Evolutionary conservation across 2,113 vertebrate species (phyloP), one percentile per base, ranked within the genome.

Genomic region (Eurystomus gularis): DNA sequence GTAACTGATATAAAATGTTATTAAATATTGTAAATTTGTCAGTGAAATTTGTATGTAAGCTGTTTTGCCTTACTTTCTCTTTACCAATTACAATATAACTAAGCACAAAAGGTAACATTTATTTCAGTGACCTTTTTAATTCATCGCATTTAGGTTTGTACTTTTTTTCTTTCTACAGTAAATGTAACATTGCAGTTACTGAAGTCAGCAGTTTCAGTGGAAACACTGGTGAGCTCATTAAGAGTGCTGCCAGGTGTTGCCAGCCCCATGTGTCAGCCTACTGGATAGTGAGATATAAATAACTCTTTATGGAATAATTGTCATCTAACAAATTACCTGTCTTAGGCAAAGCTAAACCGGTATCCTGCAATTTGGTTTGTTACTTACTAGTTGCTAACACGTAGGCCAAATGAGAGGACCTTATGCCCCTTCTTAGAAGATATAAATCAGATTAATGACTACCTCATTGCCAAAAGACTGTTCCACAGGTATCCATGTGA

Each of bases 211-310:
- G 71, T 97, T 98, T 94, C 71, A 84, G 77, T 69, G 88, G 92
- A 93, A 98, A 94, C 80, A 76, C 78, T 85, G 83, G 66, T 91
- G 89, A 97, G 95, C 94, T 98, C 97, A 97, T 98, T 98, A 98
- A 97, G 82, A 96, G 57, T 11, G 12, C 86, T 93, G 83, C 86
- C 97, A 98, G 97, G 96, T 97, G 95, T 94, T 97, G 90, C 82
- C 96, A 97, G 49, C 91, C 72, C 91, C 95, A 97, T 95, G 94
- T 97, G 96, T 97, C 96, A 97, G 88, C 86, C 93, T 92, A 20
- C 84, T 93, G 90, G 68, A 93, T 91, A 73, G 75, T 83, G 86
- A 97, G 86, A 86, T 94, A 90, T 88, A 97, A 98, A 94, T 97
- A 97, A 94, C 60, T 88, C 65, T 93, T 92, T 81, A 58, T 55